A percentile compares a stretch with the other conserved stretches of the same genome.
Evolutionary conservation across 2,888 invertebrate species (phyloP).

Genomic region (Ceramica pisi): DNA sequence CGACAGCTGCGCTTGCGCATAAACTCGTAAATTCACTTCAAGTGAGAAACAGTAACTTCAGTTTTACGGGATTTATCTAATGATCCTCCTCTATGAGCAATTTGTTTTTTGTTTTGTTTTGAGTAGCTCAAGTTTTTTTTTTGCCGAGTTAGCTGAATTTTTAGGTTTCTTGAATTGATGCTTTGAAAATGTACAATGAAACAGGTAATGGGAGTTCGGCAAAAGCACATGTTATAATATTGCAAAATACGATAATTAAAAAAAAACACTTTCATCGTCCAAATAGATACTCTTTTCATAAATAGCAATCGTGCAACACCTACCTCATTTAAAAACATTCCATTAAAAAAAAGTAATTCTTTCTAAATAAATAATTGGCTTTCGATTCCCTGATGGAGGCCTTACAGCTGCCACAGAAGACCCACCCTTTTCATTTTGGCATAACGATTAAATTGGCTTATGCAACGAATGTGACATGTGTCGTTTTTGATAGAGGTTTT

Average conservation of each 20-base stretch:
- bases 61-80: slow-evolving; percentile 64
- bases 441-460: slow-evolving; percentile 42
- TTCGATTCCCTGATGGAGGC: slow-evolving; percentile 21
- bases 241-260: too few relatives aligned
- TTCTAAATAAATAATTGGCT: slow-evolving; percentile 50
- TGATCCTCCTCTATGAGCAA: slow-evolving; percentile 19
- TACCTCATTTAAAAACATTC: slow-evolving; percentile 14
- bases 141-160: too few relatives aligned
- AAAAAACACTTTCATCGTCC: too few relatives aligned
- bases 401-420: slow-evolving; percentile 1
- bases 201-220: too few relatives aligned
- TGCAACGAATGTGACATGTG: slow-evolving; percentile 66
- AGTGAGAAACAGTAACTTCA: slow-evolving; percentile 58
- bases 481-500: slow-evolving; percentile 72
- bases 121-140: too few relatives aligned
- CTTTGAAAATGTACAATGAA: too few relatives aligned
- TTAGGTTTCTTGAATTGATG: too few relatives aligned
- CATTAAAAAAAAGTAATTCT: slow-evolving; percentile 31
- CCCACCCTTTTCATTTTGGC: neutral
- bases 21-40: slow-evolving; percentile 73
- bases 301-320: neutral
- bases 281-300: neutral
- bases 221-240: too few relatives aligned
- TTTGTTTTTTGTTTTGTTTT: slow-evolving; percentile 3
- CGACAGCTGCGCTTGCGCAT: slow-evolving; percentile 78